Percentiles rank a stretch among this genome's conserved stretches.
Evolutionary conservation across 2,888 invertebrate genomes (phyloP).

Genomic region (Heteromyza rotundicornis): DNA sequence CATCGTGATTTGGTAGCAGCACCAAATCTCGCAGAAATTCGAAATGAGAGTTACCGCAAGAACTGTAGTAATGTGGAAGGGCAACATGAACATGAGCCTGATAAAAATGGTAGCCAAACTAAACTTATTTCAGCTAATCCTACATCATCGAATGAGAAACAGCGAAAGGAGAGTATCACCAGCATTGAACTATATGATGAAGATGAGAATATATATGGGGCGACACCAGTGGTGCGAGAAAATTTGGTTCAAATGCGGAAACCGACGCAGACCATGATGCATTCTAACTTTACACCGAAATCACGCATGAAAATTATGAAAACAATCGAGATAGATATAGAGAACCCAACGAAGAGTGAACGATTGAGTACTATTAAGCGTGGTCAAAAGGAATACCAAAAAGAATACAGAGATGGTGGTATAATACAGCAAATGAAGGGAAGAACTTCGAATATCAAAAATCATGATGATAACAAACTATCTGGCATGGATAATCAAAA

Average conservation of each 20-base stretch:
- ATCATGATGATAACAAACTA: constrained; percentile 13
- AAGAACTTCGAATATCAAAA: neutral
- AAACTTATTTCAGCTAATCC: constrained; percentile 51
- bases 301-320: constrained; percentile 61
- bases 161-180: constrained; percentile 56
- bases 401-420: constrained; percentile 50
- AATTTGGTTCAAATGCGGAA: constrained; percentile 6
- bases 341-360: constrained; percentile 53
- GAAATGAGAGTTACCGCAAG: constrained; percentile 36
- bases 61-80: constrained; percentile 31
- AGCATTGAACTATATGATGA: constrained; percentile 55
- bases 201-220: constrained; percentile 57
- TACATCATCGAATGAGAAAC: constrained; percentile 44
- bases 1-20: constrained; percentile 78
- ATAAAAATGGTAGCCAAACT: constrained; percentile 44
- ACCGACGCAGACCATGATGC: constrained; percentile 20
- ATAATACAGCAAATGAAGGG: neutral
- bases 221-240: constrained; percentile 41
- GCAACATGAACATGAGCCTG: constrained; percentile 28
- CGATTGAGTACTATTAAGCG: constrained; percentile 50
- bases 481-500: constrained; percentile 8
- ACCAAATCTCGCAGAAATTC: constrained; percentile 49
- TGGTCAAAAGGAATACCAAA: constrained; percentile 41
- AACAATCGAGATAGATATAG: constrained; percentile 59
- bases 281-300: constrained; percentile 52